Base-by-base conservation (phyloP, 2,888 invertebrate species). In the Lumbricus terrestris region DNA sequence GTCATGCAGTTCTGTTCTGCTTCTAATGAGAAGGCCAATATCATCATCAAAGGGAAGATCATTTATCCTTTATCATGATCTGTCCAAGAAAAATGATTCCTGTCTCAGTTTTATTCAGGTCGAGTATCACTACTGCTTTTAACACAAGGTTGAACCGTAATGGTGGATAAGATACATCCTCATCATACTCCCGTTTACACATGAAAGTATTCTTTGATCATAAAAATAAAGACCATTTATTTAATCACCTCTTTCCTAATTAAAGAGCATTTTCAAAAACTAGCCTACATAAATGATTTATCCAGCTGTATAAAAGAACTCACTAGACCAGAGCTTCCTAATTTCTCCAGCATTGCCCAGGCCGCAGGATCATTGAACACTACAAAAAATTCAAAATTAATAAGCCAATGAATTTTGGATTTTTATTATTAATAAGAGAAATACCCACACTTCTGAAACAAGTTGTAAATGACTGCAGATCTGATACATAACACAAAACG, bases 281-380 rank as follows among this genome's bases (percentile, higher is more conserved):
- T n/a, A n/a, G n/a, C n/a, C n/a, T n/a, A n/a, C 69, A 69, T 8
- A n/a, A 69, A 69, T 69, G 5, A 69, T 69, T 1, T 11, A 69
- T n/a, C 5, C 69, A 69, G 29, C 69, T n/a, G n/a, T 69, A 11
- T 40, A 69, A 69, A 29, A 3, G 82, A 11, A 82, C 47, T 18
- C n/a, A 42, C 88, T 35, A 40, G 35, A 42, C 89, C 82, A 35
- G 42, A 90, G 47, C 34, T 37, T 29, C 94, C 94, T 92, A 93
- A 93, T 91, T 94, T 93, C 90, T 95, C 94, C 88, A 95, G 92
- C 93, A 94, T 94, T 69, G 95, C 95, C 93, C 94, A 94, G 18
- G 94, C 94, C 42, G 93, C 92, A 13, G 94, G 93, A 92, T 95
- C 95, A 91, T 93, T 94, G 92, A 95, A 94, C 88, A 94, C 95